Evolutionary conservation across 2,797 vertebrate genomes (phyloP).

Genomic region (Echiichthys vipera): DNA sequence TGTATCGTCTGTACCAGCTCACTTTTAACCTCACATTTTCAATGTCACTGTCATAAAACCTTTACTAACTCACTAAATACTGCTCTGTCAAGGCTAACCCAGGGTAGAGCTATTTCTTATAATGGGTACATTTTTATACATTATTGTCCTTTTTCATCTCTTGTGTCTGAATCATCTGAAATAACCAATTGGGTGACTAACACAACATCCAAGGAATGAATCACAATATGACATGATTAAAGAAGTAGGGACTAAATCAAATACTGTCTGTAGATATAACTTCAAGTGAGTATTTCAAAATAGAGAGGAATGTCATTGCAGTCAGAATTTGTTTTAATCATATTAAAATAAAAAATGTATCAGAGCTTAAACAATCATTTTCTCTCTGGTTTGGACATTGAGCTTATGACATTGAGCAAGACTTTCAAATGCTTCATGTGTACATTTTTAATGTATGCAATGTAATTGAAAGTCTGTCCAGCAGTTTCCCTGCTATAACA

Average conservation of each 20-base stretch:
- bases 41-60: slow-evolving; percentile 33
- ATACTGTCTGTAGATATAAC: slow-evolving; percentile 11
- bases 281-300: slow-evolving; percentile 5
- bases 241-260: slow-evolving; percentile 35
- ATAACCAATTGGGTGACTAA: slow-evolving; percentile 17
- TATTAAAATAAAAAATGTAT: not conserved
- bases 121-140: slow-evolving; percentile 36
- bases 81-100: slow-evolving; percentile 31
- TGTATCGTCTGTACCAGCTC: not conserved
- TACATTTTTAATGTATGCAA: not conserved
- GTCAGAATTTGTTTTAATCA: not conserved
- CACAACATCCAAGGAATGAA: slow-evolving; percentile 13
- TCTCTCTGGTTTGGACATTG: slow-evolving; percentile 4
- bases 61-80: slow-evolving; percentile 28
- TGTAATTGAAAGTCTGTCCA: slow-evolving; percentile 24
- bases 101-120: slow-evolving; percentile 18
- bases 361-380: not conserved
- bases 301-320: not conserved
- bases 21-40: slow-evolving; percentile 16
- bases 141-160: slow-evolving; percentile 23
- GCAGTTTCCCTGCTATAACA: slow-evolving; percentile 15
- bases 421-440: slow-evolving; percentile 20
- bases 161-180: slow-evolving; percentile 22
- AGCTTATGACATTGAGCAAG: slow-evolving; percentile 12
- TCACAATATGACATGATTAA: slow-evolving; percentile 30